Evolutionary conservation across 2,888 invertebrate genomes (phyloP), one percentile per base, ranked within the genome.

Genomic region (Pocota personata): DNA sequence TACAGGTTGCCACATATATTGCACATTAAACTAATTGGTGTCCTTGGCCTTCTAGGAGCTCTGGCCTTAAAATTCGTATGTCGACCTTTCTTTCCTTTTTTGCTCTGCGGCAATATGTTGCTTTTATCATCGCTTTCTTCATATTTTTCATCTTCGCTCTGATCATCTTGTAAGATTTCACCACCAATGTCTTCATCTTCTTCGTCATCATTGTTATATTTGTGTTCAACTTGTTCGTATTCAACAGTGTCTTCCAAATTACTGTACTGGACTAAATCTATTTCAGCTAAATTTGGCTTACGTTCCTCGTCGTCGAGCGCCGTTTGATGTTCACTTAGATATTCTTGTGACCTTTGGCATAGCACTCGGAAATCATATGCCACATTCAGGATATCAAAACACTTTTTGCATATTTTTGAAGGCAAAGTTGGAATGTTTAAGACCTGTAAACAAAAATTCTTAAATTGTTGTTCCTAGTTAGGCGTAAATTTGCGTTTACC

Each of bases 1-100:
- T 89, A 91, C 12, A 91, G 88, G 78, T 91, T 91, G 1, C 91
- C 91, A 37, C 91, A 91, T n/a, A 92, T 87, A 21, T 88, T 90
- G 60, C 91, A 91, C 88, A 90, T 89, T 0, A 87, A 88, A 0
- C 88, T 78, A 0, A 87, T 58, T 0, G 88, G 88, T 14, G 82
- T 52, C 5, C 62, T 82, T 0, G 71, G 82, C 8, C 62, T 67
- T 14, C n/a, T 60, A 5, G 27, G 24, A 1, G 46, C 35, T 37
- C 71, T 62, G 0, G 43, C 6, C 16, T n/a, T 62, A 12, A 71
- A 71, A 19, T 27, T 32, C 27, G n/a, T 57, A n/a, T 12, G 27
- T 43, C 0, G 14, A 14, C 2, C 35, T 21, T n/a, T 40, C 37
- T 37, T 12, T 46, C 32, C 60, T 0, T 52, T 32, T 6, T 27